These are phyloP conservation scores for Magallana angulata DNA, from an alignment of 1,140 invertebrate species.

Conservation along the genomic window DNA sequence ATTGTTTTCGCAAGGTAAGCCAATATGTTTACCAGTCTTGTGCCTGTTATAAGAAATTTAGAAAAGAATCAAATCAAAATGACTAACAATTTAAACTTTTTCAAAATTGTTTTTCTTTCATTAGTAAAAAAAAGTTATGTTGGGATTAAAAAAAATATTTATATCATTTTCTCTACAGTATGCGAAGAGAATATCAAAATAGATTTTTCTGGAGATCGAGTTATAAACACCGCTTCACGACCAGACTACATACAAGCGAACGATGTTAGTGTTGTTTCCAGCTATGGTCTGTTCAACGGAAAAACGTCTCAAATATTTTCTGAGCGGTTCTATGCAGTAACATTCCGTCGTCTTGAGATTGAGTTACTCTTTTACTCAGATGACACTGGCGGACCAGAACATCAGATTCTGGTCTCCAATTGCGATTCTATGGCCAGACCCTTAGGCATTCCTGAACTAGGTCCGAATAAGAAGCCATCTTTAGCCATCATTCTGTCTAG, in stretches of 20 bases:
- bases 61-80: no score
- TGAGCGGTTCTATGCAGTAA: background rate
- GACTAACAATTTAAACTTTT: no score
- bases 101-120: no score
- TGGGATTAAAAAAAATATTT: no score
- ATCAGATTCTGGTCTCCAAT: background rate
- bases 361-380: background rate
- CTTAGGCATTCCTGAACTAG: background rate
- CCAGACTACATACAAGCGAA: background rate
- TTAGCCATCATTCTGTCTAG: slow-evolving; percentile 1
- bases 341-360: background rate
- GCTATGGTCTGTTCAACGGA: slow-evolving; percentile 6
- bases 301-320: background rate
- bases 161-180: background rate
- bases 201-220: background rate
- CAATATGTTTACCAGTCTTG: no score
- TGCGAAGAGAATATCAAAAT: background rate
- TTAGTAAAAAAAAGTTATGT: no score
- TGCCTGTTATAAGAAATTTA: no score
- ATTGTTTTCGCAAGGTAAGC: background rate
- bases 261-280: background rate
- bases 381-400: background rate
- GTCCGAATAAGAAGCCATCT: background rate
- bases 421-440: background rate
- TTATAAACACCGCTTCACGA: background rate